A percentile compares a stretch with the other conserved stretches of the same genome.
phyloP scores from a whole-genome alignment of 1,140 invertebrate species.

The Scaptomyza hsui region DNA sequence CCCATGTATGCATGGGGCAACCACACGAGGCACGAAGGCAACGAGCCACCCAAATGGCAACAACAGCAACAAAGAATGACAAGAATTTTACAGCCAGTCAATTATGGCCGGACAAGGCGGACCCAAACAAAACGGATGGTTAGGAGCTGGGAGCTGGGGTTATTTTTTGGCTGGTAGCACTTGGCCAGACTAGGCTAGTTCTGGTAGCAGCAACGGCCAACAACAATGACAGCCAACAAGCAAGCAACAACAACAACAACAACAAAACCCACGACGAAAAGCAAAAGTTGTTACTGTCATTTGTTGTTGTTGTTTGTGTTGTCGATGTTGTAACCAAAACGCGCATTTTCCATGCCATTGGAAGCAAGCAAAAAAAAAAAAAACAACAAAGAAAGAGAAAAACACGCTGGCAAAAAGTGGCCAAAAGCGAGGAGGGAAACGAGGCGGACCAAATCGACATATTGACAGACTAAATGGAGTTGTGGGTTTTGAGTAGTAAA shows the following conservation, averaged over 20 bases:
- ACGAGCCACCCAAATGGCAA: conserved; percentile 43
- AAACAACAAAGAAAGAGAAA: conserved; percentile 10
- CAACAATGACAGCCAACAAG: background rate
- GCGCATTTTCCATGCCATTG: conserved; percentile 71
- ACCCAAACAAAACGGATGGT: conserved; percentile 17
- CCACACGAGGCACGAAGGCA: conserved; percentile 49
- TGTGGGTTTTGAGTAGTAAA: conserved; percentile 83
- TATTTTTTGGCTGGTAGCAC: conserved; percentile 6
- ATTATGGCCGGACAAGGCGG: conserved; percentile 60
- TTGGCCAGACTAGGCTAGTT: conserved; percentile 7
- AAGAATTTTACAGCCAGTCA: conserved; percentile 79
- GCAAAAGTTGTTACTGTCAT: conserved; percentile 59
- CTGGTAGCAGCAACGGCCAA: conserved; percentile 4
- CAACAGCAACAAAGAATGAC: conserved; percentile 54
- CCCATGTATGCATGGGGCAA: conserved; percentile 58
- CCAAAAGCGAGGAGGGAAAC: conserved; percentile 48
- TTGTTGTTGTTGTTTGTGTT: conserved; percentile 39
- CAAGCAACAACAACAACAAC: no score
- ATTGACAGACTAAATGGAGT: conserved; percentile 83
- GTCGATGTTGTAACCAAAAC: conserved; percentile 70
- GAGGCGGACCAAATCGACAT: conserved; percentile 79
- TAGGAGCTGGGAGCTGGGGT: background rate
- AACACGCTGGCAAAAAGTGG: conserved; percentile 28
- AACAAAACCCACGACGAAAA: conserved; percentile 51
- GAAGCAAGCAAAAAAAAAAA: conserved; percentile 32